phyloP scores from a whole-genome alignment of 2,888 invertebrate species.

The Heliconius hortense region DNA sequence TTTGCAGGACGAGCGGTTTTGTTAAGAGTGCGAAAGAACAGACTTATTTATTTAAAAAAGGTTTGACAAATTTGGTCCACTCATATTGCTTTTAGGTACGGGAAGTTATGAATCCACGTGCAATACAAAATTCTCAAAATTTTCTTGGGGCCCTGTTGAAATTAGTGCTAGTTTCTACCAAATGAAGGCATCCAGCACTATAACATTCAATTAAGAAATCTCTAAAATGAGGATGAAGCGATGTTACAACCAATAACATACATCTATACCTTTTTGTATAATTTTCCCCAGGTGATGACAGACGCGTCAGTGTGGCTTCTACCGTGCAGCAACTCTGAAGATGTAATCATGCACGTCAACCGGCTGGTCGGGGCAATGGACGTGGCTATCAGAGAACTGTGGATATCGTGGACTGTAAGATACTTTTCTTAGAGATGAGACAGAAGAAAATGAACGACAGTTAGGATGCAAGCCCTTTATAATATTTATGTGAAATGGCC shows the following conservation, averaged over 20 bases:
- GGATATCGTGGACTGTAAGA: slow-evolving; percentile 74
- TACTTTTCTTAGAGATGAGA: background rate
- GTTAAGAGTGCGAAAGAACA: slow-evolving; percentile 85
- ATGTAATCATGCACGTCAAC: slow-evolving; percentile 86
- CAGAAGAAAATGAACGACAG: too few relatives aligned
- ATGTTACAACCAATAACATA: background rate
- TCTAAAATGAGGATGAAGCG: background rate
- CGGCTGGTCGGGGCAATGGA: slow-evolving; percentile 83
- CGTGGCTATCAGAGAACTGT: slow-evolving; percentile 71
- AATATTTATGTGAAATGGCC: too few relatives aligned
- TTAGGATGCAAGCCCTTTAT: too few relatives aligned
- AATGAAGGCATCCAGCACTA: too few relatives aligned
- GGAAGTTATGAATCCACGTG: too few relatives aligned
- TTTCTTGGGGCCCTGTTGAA: too few relatives aligned
- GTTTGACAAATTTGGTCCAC: slow-evolving; percentile 52
- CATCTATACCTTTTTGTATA: background rate
- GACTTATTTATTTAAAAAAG: slow-evolving; percentile 82
- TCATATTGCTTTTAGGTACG: background rate
- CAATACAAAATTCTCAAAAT: too few relatives aligned
- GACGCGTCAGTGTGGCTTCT: slow-evolving; percentile 89
- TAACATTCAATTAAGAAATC: too few relatives aligned
- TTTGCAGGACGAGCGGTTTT: slow-evolving; percentile 88
- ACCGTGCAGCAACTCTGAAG: slow-evolving; percentile 86
- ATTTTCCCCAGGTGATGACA: slow-evolving; percentile 80
- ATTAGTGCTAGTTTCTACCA: too few relatives aligned